Evolutionary conservation across 1,140 invertebrate genomes (phyloP).

Genomic region (Caenorhabditis briggsae): DNA sequence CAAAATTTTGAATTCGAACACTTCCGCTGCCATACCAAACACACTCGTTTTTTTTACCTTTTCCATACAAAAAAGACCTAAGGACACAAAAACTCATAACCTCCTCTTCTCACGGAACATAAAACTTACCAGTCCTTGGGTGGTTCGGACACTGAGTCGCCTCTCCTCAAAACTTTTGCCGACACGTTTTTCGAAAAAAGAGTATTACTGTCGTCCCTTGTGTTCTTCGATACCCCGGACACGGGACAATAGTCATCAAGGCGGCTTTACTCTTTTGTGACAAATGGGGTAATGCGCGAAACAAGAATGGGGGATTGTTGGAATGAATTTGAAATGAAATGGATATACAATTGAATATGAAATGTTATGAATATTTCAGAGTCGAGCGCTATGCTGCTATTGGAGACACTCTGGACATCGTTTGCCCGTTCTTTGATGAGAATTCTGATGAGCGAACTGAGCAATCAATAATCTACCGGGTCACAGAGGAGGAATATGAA

Average conservation of each 20-base stretch:
- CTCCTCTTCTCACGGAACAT: constrained; percentile 10
- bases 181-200: background rate
- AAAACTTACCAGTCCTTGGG: background rate
- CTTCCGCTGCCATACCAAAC: background rate
- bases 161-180: background rate
- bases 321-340: background rate
- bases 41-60: background rate
- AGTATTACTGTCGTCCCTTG: background rate
- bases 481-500: constrained; percentile 57
- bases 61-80: background rate
- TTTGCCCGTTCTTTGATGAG: constrained; percentile 55
- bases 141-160: background rate
- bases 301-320: background rate
- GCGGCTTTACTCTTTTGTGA: constrained; percentile 19
- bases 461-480: constrained; percentile 58
- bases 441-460: constrained; percentile 32
- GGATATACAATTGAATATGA: background rate
- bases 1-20: background rate
- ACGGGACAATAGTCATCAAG: constrained; percentile 16
- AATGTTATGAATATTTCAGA: constrained; percentile 30
- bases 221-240: constrained; percentile 3
- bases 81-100: background rate
- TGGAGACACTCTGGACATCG: constrained; percentile 60
- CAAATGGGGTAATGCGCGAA: background rate
- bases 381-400: constrained; percentile 61